These are phyloP conservation scores for Condylura cristata DNA, from an alignment of 2,113 vertebrate species.

Conservation along the genomic window DNA sequence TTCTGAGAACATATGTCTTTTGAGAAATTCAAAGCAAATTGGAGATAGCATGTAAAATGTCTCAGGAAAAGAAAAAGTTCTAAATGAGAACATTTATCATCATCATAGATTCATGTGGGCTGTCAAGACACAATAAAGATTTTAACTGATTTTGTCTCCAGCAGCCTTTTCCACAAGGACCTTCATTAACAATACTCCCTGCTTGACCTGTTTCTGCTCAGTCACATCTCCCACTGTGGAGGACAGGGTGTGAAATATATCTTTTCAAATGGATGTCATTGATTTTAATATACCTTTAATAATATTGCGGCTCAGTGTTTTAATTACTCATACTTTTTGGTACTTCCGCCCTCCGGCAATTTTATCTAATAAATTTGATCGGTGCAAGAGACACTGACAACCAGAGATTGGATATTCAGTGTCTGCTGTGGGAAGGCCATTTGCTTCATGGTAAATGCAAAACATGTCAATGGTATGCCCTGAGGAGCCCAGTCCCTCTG, in stretches of 20 bases:
- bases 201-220: conserved; percentile 73
- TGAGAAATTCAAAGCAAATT: conserved; percentile 76
- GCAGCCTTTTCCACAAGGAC: conserved; percentile 67
- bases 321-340: conserved; percentile 79
- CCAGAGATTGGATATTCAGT: neutral
- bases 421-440: neutral
- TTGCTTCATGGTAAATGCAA: neutral
- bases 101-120: conserved; percentile 73
- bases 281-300: conserved; percentile 81
- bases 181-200: conserved; percentile 72
- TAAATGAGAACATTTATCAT: conserved; percentile 81
- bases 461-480: neutral
- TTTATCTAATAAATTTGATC: conserved; percentile 76
- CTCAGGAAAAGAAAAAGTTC: conserved; percentile 73
- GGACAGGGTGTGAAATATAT: conserved; percentile 72
- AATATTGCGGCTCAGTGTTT: conserved; percentile 75
- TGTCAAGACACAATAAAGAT: conserved; percentile 79
- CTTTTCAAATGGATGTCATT: conserved; percentile 80
- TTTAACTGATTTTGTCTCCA: conserved; percentile 76
- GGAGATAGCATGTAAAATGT: conserved; percentile 71
- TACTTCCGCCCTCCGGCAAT: conserved; percentile 70
- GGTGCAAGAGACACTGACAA: conserved; percentile 54
- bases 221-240: conserved; percentile 58
- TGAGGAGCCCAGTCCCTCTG: neutral
- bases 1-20: conserved; percentile 75